Percentiles rank a stretch among this genome's conserved stretches.
phyloP scores from a whole-genome alignment of 2,113 vertebrate species.

The Axis porcinus region DNA sequence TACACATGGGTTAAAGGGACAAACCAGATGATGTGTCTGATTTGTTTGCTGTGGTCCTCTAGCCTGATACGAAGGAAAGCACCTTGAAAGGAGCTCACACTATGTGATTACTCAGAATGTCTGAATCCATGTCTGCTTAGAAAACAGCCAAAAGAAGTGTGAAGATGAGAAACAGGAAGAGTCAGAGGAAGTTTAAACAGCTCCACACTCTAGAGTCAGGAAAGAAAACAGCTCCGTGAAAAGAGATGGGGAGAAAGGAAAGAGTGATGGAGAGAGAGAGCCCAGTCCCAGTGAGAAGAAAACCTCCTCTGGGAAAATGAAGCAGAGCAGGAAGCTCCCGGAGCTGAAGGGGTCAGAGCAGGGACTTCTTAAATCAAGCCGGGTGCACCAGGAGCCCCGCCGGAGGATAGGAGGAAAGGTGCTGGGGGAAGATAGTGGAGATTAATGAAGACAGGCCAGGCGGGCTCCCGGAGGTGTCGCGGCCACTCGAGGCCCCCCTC shows the following conservation, averaged over 20 bases:
- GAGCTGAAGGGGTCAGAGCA: neutral
- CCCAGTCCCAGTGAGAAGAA: rapidly evolving
- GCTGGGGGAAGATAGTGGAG: neutral
- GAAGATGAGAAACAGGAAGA: neutral
- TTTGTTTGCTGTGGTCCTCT: neutral
- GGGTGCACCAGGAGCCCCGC: neutral
- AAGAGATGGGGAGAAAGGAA: neutral
- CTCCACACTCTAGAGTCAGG: neutral
- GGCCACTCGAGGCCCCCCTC: neutral
- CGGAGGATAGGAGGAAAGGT: neutral
- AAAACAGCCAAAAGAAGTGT: neutral
- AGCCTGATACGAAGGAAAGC: neutral
- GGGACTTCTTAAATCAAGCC: slow-evolving; percentile 56
- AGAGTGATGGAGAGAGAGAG: neutral
- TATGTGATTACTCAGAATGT: neutral
- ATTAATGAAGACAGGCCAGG: neutral
- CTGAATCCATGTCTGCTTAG: neutral
- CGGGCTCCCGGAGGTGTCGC: neutral
- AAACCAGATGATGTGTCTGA: neutral
- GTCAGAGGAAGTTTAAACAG: neutral
- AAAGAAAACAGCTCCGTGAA: neutral
- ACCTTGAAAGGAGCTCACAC: neutral
- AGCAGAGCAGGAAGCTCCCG: neutral
- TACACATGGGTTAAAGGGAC: neutral
- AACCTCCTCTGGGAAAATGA: neutral